Evolutionary conservation across 1,140 invertebrate species (phyloP).

Genomic region (Diorhabda elongata): DNA sequence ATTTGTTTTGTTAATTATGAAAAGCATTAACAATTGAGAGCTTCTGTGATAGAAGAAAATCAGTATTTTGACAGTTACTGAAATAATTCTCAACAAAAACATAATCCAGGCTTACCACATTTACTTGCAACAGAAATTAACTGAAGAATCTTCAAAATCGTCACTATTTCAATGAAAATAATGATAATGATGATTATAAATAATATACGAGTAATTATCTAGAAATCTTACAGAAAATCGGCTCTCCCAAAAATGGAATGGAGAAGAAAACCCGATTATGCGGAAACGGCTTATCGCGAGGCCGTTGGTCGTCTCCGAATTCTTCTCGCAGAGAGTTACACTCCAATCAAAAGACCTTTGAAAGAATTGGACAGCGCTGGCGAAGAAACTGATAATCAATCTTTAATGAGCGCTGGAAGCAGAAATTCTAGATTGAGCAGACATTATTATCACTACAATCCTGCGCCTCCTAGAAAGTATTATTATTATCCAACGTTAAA

Average conservation of each 20-base stretch:
- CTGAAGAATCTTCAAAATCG: too few species aligned
- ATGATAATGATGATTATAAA: too few species aligned
- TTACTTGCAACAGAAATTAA: too few species aligned
- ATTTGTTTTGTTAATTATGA: too few species aligned
- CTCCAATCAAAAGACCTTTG: conserved; percentile 50
- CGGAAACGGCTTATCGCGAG: conserved; percentile 74
- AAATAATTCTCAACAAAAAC: too few species aligned
- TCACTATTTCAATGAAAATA: too few species aligned
- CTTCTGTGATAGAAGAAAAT: too few species aligned
- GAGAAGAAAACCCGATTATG: conserved; percentile 66
- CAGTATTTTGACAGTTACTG: too few species aligned
- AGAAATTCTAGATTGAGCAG: conserved; percentile 33
- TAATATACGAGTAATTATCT: too few species aligned
- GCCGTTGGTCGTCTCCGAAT: conserved; percentile 73
- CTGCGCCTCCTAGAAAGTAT: conserved; percentile 48
- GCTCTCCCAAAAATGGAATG: conserved; percentile 45
- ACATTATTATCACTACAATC: conserved; percentile 33
- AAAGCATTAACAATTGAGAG: too few species aligned
- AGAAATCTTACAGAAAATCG: conserved; percentile 31
- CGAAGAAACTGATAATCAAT: conserved; percentile 54
- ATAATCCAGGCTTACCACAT: too few species aligned
- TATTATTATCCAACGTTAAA: conserved; percentile 32
- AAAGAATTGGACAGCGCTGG: conserved; percentile 48
- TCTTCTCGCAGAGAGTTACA: conserved; percentile 69
- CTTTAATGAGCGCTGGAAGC: conserved; percentile 41